Evolutionary conservation across 2,797 vertebrate genomes (phyloP).

Genomic region (Cygnus olor): DNA sequence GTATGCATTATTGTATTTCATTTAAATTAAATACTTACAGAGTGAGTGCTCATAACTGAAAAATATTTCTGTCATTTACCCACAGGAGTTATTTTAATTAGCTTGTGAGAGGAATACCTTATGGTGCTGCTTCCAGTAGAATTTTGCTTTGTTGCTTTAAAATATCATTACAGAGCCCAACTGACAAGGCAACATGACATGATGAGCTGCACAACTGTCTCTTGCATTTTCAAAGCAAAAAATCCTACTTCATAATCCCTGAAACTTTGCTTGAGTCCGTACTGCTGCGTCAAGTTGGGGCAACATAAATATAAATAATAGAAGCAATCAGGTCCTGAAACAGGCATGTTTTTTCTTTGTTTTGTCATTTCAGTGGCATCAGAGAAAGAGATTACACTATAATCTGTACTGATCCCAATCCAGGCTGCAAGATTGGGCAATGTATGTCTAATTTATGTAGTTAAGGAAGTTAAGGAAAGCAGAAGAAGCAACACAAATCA

Average conservation of each 20-base stretch:
- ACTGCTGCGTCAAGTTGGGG: not conserved
- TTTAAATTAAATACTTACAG: constrained; percentile 64
- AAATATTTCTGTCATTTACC: constrained; percentile 62
- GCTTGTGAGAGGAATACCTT: constrained; percentile 52
- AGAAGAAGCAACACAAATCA: constrained; percentile 5
- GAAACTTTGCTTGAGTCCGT: not conserved
- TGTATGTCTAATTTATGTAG: constrained; percentile 11
- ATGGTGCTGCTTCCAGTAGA: constrained; percentile 45
- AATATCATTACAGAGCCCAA: constrained; percentile 54
- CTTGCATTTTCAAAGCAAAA: constrained; percentile 9
- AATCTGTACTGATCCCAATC: not conserved
- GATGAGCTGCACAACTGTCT: constrained; percentile 1
- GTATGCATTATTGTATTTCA: constrained; percentile 62
- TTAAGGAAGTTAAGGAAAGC: constrained; percentile 19
- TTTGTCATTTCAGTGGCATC: constrained; percentile 26
- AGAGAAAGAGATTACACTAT: not conserved
- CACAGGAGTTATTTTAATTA: constrained; percentile 84
- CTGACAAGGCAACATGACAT: constrained; percentile 38
- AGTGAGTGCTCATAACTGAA: constrained; percentile 70
- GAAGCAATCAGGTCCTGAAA: constrained; percentile 3
- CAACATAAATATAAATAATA: not conserved
- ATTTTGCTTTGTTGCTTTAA: constrained; percentile 68
- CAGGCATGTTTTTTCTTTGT: not conserved
- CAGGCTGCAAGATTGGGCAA: not conserved
- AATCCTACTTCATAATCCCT: not conserved